phyloP scores from a whole-genome alignment of 1,140 invertebrate species.

The Chrysopa pallens region DNA sequence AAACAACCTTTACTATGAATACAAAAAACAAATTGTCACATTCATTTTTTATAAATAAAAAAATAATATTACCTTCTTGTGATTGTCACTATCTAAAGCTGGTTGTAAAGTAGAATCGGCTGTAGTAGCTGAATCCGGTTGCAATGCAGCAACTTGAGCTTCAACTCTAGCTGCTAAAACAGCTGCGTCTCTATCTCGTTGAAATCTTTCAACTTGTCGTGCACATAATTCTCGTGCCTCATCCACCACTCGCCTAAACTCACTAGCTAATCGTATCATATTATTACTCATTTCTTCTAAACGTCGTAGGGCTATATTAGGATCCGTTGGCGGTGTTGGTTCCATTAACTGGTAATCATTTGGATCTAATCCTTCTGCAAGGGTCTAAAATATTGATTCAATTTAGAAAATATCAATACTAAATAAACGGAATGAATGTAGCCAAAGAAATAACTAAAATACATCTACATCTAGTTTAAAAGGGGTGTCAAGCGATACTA shows the following conservation, averaged over 20 bases:
- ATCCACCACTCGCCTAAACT: conserved; percentile 46
- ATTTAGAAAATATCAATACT: no score
- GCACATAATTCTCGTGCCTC: conserved; percentile 41
- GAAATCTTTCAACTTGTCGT: conserved; percentile 38
- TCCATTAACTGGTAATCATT: conserved; percentile 23
- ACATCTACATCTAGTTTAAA: no score
- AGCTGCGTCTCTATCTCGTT: conserved; percentile 48
- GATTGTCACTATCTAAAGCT: conserved; percentile 29
- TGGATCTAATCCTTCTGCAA: conserved; percentile 20
- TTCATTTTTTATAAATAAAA: no score
- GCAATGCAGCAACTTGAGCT: conserved; percentile 29
- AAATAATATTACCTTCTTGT: conserved; percentile 28
- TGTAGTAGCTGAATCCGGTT: conserved; percentile 12
- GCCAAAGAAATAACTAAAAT: no score
- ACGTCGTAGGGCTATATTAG: conserved; percentile 13
- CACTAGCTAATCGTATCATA: conserved; percentile 42
- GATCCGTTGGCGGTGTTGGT: conserved; percentile 18
- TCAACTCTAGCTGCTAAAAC: conserved; percentile 44
- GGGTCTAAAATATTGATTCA: conserved; percentile 13
- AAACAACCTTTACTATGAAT: no score
- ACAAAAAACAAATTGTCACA: no score
- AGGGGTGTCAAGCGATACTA: no score
- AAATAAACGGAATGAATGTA: no score
- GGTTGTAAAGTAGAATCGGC: conserved; percentile 28
- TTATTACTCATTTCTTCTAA: conserved; percentile 47